These are phyloP conservation scores for Phania funesta DNA, from an alignment of 2,888 invertebrate species.

Conservation along the genomic window DNA sequence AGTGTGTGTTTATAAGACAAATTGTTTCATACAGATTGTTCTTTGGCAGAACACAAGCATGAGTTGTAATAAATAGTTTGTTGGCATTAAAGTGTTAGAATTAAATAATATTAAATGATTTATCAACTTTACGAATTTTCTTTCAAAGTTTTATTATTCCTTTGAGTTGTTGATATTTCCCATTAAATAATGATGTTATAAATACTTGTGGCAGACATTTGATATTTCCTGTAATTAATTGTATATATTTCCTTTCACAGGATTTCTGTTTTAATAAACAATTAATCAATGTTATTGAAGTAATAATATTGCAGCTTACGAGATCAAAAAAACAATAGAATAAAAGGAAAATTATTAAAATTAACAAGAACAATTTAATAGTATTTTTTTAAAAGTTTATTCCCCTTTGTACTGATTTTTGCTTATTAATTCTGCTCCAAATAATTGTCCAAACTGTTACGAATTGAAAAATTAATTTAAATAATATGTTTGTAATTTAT, in stretches of 20 bases:
- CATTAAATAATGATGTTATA: slow-evolving; percentile 19
- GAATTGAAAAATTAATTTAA: no score
- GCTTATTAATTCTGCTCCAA: no score
- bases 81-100: slow-evolving; percentile 23
- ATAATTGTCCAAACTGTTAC: no score
- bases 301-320: not conserved
- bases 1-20: not conserved
- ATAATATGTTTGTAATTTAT: no score
- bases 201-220: slow-evolving; percentile 22
- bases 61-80: slow-evolving; percentile 10
- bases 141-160: not conserved
- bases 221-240: slow-evolving; percentile 33
- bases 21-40: not conserved
- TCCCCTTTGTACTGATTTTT: no score
- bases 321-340: not conserved
- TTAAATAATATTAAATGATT: slow-evolving; percentile 24
- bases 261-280: not conserved
- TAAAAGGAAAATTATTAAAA: no score
- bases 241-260: slow-evolving; percentile 21
- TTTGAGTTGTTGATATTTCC: slow-evolving; percentile 12
- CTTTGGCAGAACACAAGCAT: not conserved
- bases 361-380: no score
- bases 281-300: not conserved
- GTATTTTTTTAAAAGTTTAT: no score
- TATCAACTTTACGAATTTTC: not conserved